These are phyloP conservation scores for Callospermophilus lateralis DNA, from an alignment of 2,113 vertebrate genomes.

Conservation along the genomic window DNA sequence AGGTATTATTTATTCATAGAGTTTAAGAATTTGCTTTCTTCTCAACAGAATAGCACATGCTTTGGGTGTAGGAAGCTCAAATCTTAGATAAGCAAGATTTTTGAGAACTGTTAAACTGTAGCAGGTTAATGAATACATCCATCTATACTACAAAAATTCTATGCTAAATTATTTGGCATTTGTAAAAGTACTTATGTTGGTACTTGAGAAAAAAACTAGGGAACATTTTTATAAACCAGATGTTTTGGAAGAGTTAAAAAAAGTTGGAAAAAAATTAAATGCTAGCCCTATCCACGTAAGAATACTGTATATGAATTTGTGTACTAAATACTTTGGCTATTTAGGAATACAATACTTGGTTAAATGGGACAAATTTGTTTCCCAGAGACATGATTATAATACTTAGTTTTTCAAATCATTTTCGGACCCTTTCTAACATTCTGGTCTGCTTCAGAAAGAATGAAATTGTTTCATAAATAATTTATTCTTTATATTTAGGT, in stretches of 20 bases:
- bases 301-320: background rate
- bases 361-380: background rate
- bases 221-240: background rate
- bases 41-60: background rate
- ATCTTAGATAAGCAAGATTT: background rate
- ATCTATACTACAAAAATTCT: background rate
- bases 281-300: background rate
- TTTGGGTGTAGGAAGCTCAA: background rate
- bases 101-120: background rate
- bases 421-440: background rate
- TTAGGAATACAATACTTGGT: background rate
- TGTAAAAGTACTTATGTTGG: background rate
- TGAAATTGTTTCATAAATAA: slow-evolving; percentile 43
- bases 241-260: background rate
- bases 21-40: slow-evolving; percentile 20
- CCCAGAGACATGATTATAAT: slow-evolving; percentile 8
- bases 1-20: no score
- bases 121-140: background rate
- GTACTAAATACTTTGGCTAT: background rate
- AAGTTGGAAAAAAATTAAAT: background rate
- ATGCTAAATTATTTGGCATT: background rate
- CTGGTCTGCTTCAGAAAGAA: slow-evolving; percentile 16
- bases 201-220: background rate
- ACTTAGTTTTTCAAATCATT: background rate
- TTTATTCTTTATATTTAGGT: slow-evolving; percentile 88